Evolutionary conservation across 1,140 invertebrate species (phyloP).

Genomic region (Antheraea pernyi): DNA sequence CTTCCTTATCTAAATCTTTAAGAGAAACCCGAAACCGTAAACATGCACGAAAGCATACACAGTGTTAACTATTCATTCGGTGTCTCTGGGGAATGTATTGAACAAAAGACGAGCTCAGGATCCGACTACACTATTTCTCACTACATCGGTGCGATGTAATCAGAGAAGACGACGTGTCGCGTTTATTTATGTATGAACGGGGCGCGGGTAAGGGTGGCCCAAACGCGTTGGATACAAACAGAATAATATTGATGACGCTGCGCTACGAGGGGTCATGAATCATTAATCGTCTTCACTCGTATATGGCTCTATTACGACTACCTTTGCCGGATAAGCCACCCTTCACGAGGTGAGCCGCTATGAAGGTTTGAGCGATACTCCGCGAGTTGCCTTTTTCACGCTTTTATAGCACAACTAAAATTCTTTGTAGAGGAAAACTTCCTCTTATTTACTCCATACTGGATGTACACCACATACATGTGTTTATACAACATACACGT

Average conservation of each 20-base stretch:
- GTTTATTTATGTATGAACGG: conserved; percentile 77
- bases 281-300: conserved; percentile 73
- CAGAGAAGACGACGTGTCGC: conserved; percentile 78
- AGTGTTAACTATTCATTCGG: conserved; percentile 75
- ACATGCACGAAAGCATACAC: conserved; percentile 67
- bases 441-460: too few relatives aligned
- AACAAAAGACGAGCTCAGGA: conserved; percentile 75
- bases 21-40: conserved; percentile 76
- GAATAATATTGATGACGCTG: conserved; percentile 79
- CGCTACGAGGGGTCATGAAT: conserved; percentile 76
- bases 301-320: conserved; percentile 75
- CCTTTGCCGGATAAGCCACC: conserved; percentile 70
- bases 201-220: conserved; percentile 73
- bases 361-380: conserved; percentile 24
- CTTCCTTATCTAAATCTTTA: conserved; percentile 71
- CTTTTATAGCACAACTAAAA: neutral
- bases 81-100: conserved; percentile 72
- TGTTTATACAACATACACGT: too few relatives aligned
- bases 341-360: conserved; percentile 55
- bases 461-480: too few relatives aligned
- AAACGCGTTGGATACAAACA: conserved; percentile 72
- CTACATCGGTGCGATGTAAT: conserved; percentile 78
- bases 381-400: conserved; percentile 45
- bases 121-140: conserved; percentile 77
- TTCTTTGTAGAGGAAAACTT: neutral